phyloP scores from a whole-genome alignment of 2,113 vertebrate species.

The Dasyprocta punctata region DNA sequence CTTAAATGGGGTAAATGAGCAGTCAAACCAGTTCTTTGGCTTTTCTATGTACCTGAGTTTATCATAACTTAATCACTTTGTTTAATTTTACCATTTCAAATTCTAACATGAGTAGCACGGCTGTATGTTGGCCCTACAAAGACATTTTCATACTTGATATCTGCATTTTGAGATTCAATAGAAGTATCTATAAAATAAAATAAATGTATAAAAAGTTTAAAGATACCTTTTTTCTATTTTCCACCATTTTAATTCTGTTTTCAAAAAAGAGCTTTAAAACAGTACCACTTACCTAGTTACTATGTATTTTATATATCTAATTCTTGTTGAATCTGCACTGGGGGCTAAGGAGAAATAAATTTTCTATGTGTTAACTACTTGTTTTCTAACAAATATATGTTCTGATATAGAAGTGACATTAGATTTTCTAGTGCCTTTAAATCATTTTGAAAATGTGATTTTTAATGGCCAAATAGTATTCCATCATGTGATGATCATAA shows the following conservation, averaged over 20 bases:
- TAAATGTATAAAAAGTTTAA: not conserved
- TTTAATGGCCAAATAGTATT: slow-evolving; percentile 9
- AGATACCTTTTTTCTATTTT: not conserved
- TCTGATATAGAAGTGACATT: not conserved
- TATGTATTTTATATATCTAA: not conserved
- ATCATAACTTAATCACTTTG: not conserved
- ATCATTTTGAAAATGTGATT: slow-evolving; percentile 5
- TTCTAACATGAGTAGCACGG: not conserved
- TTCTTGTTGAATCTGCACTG: not conserved
- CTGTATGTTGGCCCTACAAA: not conserved
- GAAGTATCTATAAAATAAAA: not conserved
- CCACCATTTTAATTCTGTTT: not conserved
- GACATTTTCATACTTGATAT: not conserved
- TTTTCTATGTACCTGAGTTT: not conserved
- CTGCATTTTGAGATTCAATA: not conserved
- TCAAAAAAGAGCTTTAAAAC: not conserved
- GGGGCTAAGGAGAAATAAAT: not conserved
- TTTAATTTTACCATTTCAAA: slow-evolving; percentile 31
- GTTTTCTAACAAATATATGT: not conserved
- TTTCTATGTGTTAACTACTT: not conserved
- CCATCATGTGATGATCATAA: not conserved
- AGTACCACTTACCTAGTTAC: not conserved
- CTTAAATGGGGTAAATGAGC: not conserved
- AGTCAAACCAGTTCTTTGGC: slow-evolving; percentile 33
- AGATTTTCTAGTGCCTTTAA: slow-evolving; percentile 3